A percentile compares a stretch with the other conserved stretches of the same genome.
phyloP scores from a whole-genome alignment of 2,888 invertebrate genomes.

The Nomada ruficornis region DNA sequence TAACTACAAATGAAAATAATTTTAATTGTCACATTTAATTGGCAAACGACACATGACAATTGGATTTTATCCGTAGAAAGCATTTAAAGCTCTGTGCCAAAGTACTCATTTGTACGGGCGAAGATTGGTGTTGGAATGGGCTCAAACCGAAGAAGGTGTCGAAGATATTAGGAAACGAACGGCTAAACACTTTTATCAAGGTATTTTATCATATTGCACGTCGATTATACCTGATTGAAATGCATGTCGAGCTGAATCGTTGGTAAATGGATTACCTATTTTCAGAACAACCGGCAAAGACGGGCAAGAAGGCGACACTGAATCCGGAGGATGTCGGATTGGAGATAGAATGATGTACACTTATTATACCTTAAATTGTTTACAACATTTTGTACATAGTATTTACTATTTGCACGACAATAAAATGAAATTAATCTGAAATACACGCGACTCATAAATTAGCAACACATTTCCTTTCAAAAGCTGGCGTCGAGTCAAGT shows the following conservation, averaged over 20 bases:
- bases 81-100: constrained; percentile 96
- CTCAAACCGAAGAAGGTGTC: constrained; percentile 91
- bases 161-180: constrained; percentile 94
- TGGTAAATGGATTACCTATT: constrained; percentile 12
- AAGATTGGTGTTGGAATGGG: constrained; percentile 98
- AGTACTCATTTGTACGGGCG: constrained; percentile 99
- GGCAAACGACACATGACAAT: not conserved
- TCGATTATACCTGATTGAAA: not conserved
- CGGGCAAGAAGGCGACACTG: constrained; percentile 75
- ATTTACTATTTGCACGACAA: not conserved
- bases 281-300: constrained; percentile 71
- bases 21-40: not conserved
- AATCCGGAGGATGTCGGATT: constrained; percentile 78
- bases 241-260: not conserved
- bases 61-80: constrained; percentile 86
- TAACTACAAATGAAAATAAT: constrained; percentile 79
- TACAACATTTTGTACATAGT: constrained; percentile 38
- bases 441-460: not conserved
- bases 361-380: not conserved
- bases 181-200: constrained; percentile 88
- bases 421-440: not conserved
- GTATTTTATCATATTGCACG: constrained; percentile 66
- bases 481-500: constrained; percentile 47
- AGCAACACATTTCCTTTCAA: constrained; percentile 1
- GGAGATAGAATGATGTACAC: constrained; percentile 41